These are phyloP conservation scores for Cyanoramphus novaezelandiae DNA, from an alignment of 2,113 vertebrate species.

Conservation along the genomic window DNA sequence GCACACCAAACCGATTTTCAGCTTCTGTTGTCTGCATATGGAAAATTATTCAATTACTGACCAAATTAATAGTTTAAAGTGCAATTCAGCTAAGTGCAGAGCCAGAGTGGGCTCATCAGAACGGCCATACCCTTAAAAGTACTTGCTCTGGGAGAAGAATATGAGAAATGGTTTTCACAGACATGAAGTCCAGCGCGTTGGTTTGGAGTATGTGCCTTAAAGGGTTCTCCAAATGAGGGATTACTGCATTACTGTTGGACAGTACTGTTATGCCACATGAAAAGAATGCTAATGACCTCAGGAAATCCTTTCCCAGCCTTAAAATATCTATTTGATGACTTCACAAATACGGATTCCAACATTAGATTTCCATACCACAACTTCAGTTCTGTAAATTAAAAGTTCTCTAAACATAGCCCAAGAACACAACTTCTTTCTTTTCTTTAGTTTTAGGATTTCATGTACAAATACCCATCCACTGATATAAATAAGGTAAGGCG, in stretches of 20 bases:
- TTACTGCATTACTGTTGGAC: conserved; percentile 51
- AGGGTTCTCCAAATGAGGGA: conserved; percentile 48
- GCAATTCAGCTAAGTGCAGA: conserved; percentile 41
- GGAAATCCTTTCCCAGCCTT: conserved; percentile 70
- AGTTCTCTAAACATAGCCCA: neutral
- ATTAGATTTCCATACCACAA: conserved; percentile 13
- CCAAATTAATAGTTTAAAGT: conserved; percentile 53
- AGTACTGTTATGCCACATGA: conserved; percentile 55
- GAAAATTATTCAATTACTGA: conserved; percentile 33
- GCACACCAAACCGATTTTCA: conserved; percentile 14
- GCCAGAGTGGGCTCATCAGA: conserved; percentile 35
- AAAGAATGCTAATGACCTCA: conserved; percentile 69
- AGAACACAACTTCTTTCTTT: neutral
- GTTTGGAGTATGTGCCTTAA: conserved; percentile 24
- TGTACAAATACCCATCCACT: neutral
- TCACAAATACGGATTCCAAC: conserved; percentile 50
- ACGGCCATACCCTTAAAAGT: neutral
- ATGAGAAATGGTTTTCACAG: neutral
- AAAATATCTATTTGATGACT: conserved; percentile 67
- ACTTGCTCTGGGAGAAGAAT: neutral
- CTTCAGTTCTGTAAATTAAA: neutral
- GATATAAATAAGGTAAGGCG: neutral
- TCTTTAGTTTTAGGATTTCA: neutral
- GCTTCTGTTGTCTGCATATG: conserved; percentile 7
- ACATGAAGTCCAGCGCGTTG: neutral